Percentiles rank a stretch among this genome's conserved stretches.
phyloP scores from a whole-genome alignment of 2,113 vertebrate species.

The Hymenochirus boettgeri region DNA sequence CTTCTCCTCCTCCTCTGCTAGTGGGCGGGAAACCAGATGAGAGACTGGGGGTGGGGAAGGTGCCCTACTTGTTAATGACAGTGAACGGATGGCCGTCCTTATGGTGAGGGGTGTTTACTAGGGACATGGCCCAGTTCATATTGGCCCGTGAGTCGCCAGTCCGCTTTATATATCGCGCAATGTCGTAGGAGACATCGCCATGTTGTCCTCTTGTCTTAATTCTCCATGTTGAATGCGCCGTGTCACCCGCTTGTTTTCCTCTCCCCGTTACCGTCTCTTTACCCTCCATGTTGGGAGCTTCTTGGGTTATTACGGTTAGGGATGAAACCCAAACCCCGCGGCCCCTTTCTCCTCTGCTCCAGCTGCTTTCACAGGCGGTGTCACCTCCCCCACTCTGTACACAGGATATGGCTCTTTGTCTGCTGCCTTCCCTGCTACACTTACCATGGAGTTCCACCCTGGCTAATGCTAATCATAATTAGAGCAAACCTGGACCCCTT shows the following conservation, averaged over 20 bases:
- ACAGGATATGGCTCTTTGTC: too few species aligned
- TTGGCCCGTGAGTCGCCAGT: background rate
- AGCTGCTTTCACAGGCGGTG: too few species aligned
- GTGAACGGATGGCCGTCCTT: too few species aligned
- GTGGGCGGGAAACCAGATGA: constrained; percentile 30
- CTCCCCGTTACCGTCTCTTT: constrained; percentile 24
- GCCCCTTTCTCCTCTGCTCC: too few species aligned
- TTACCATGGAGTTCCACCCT: too few species aligned
- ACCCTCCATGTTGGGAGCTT: constrained; percentile 15
- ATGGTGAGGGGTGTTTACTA: background rate
- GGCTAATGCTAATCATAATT: too few species aligned
- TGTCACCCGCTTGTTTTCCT: background rate
- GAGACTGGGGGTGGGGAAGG: constrained; percentile 8
- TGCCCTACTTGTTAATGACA: background rate
- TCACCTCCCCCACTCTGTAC: too few species aligned
- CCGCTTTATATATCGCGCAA: too few species aligned
- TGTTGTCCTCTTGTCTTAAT: constrained; percentile 28
- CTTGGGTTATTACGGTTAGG: background rate
- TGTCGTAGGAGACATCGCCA: constrained; percentile 33
- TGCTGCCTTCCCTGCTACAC: too few species aligned
- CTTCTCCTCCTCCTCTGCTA: constrained; percentile 6
- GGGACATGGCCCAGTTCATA: background rate
- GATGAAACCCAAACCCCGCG: too few species aligned
- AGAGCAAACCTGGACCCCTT: too few species aligned
- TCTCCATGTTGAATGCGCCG: constrained; percentile 25